Evolutionary conservation across 2,113 vertebrate species (phyloP).

Genomic region (Hucho hucho): DNA sequence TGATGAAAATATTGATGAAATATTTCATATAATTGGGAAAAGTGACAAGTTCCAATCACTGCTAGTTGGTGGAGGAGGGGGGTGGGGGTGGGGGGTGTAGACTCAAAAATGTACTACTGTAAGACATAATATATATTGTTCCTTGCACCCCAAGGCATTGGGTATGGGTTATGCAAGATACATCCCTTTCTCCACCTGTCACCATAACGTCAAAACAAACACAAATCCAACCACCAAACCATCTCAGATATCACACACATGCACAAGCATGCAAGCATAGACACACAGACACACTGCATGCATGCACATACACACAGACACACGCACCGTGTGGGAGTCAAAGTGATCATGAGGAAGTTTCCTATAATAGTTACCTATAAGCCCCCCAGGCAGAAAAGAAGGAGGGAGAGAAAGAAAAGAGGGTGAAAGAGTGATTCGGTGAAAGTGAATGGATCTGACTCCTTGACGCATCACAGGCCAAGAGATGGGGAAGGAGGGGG

Average conservation of each 20-base stretch:
- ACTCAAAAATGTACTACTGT: too few species aligned
- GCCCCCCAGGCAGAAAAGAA: slow-evolving; percentile 34
- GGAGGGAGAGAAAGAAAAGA: slow-evolving; percentile 45
- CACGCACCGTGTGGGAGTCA: not conserved
- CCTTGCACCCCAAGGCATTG: slow-evolving; percentile 1
- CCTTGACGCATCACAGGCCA: slow-evolving; percentile 50
- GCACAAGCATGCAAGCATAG: slow-evolving; percentile 5
- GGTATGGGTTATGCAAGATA: not conserved
- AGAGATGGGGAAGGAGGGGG: slow-evolving; percentile 11
- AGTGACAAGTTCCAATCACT: too few species aligned
- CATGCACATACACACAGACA: slow-evolving; percentile 12
- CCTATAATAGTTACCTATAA: slow-evolving; percentile 37
- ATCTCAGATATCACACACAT: slow-evolving; percentile 1
- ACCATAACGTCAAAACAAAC: slow-evolving; percentile 19
- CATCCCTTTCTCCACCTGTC: not conserved
- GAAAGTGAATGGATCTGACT: slow-evolving; percentile 57
- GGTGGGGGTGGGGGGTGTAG: too few species aligned
- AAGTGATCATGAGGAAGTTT: slow-evolving; percentile 16
- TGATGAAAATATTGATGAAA: not conserved
- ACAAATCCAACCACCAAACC: not conserved
- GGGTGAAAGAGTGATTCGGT: slow-evolving; percentile 47
- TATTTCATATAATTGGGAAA: too few species aligned
- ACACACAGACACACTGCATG: not conserved
- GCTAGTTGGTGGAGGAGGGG: too few species aligned
- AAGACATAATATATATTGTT: too few species aligned